Evolutionary conservation across 2,888 invertebrate genomes (phyloP).

Genomic region (Pollenia labialis): DNA sequence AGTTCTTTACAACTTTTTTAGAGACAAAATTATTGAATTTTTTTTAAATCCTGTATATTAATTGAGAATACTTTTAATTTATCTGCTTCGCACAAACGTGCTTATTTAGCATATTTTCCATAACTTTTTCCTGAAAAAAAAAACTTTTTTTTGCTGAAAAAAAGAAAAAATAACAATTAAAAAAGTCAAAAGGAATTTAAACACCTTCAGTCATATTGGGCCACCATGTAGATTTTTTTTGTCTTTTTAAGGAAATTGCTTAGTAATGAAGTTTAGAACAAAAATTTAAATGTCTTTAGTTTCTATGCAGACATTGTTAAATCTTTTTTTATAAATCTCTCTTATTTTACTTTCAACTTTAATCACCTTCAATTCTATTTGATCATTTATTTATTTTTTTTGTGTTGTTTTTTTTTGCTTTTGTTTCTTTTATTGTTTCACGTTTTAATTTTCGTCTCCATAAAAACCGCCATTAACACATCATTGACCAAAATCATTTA

Average conservation of each 20-base stretch:
- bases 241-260: conserved; percentile 13
- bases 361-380: conserved; percentile 54
- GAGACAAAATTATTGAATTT: no score
- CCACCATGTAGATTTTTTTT: neutral
- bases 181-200: no score
- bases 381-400: conserved; percentile 32
- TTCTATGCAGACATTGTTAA: conserved; percentile 14
- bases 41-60: no score
- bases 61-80: no score
- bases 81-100: no score
- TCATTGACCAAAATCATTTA: conserved; percentile 73
- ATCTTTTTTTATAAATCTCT: neutral
- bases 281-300: neutral
- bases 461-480: conserved; percentile 73
- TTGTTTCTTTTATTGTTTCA: neutral
- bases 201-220: no score
- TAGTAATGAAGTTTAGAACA: neutral
- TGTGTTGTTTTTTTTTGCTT: neutral
- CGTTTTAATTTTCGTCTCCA: conserved; percentile 19
- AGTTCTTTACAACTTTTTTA: no score
- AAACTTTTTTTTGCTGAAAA: no score
- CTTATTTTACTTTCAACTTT: conserved; percentile 13
- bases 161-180: no score
- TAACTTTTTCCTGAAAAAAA: no score
- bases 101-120: no score